phyloP scores from a whole-genome alignment of 2,888 invertebrate species.

The Idaea dimidiata region DNA sequence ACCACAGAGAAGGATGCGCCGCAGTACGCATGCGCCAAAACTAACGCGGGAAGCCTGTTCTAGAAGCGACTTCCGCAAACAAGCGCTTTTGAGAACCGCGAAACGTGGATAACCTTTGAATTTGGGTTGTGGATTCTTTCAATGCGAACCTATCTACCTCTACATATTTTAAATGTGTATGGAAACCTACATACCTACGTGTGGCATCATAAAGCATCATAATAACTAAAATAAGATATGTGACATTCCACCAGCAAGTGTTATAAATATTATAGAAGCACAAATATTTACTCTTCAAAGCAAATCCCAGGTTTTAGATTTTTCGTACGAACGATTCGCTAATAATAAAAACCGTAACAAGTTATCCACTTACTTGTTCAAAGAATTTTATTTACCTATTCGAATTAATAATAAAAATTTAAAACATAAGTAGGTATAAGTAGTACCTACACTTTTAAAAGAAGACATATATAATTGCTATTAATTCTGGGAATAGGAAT shows the following conservation, averaged over 20 bases:
- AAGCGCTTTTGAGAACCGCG: constrained; percentile 33
- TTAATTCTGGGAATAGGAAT: constrained; percentile 19
- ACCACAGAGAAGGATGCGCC: constrained; percentile 57
- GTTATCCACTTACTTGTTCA: too few relatives aligned
- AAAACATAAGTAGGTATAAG: neutral
- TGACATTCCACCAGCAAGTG: neutral
- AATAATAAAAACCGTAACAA: neutral
- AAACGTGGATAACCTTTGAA: constrained; percentile 18
- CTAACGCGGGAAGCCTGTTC: constrained; percentile 70
- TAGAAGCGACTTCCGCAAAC: constrained; percentile 61
- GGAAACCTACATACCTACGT: too few relatives aligned
- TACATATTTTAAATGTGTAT: too few relatives aligned
- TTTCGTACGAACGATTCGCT: neutral
- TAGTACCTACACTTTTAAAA: constrained; percentile 6
- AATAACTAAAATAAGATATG: too few relatives aligned
- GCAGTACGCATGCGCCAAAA: constrained; percentile 63
- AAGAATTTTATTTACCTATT: neutral
- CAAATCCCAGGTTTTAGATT: neutral
- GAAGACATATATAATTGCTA: constrained; percentile 20
- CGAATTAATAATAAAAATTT: neutral
- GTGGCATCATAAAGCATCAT: too few relatives aligned
- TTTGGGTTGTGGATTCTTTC: neutral
- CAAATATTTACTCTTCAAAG: neutral
- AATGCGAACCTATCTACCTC: too few relatives aligned
- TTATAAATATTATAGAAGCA: neutral